These are phyloP conservation scores for Bursaphelenchus okinawaensis DNA, from an alignment of 2,888 invertebrate genomes.

Conservation along the genomic window DNA sequence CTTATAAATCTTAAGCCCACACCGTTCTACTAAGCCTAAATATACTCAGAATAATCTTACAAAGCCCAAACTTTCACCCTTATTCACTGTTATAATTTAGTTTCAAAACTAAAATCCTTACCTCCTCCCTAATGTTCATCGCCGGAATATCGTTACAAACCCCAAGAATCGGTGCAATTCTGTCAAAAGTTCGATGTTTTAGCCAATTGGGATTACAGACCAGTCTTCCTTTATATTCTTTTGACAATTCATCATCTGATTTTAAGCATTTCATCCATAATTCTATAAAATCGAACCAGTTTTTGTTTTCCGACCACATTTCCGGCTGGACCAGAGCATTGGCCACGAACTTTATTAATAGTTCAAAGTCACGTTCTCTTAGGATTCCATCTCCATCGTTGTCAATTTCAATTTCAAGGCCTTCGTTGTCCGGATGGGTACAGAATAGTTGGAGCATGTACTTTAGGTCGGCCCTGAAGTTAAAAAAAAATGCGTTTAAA, in stretches of 20 bases:
- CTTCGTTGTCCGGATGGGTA: conserved; percentile 14
- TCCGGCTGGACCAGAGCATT: conserved; percentile 8
- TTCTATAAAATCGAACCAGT: background rate
- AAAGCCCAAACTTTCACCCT: no score
- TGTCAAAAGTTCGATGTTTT: conserved; percentile 8
- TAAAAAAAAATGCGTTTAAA: no score
- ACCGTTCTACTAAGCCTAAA: no score
- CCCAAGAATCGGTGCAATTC: conserved; percentile 6
- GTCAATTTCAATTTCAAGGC: conserved; percentile 11
- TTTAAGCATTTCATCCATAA: background rate
- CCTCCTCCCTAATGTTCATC: background rate
- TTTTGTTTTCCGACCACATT: background rate
- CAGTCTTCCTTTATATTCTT: background rate
- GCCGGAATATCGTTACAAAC: conserved; percentile 1
- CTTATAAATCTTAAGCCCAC: no score
- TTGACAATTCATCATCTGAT: background rate
- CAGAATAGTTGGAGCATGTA: conserved; percentile 13
- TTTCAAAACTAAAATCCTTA: no score
- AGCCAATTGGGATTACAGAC: conserved; percentile 12
- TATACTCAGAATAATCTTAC: no score
- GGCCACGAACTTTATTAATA: conserved; percentile 5
- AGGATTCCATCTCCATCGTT: conserved; percentile 3
- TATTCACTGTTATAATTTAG: no score
- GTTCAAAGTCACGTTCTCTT: conserved; percentile 3
- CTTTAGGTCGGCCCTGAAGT: conserved; percentile 13